Evolutionary conservation across 2,113 vertebrate genomes (phyloP), one percentile per base, ranked within the genome.

Genomic region (Oreochromis spilurus): DNA sequence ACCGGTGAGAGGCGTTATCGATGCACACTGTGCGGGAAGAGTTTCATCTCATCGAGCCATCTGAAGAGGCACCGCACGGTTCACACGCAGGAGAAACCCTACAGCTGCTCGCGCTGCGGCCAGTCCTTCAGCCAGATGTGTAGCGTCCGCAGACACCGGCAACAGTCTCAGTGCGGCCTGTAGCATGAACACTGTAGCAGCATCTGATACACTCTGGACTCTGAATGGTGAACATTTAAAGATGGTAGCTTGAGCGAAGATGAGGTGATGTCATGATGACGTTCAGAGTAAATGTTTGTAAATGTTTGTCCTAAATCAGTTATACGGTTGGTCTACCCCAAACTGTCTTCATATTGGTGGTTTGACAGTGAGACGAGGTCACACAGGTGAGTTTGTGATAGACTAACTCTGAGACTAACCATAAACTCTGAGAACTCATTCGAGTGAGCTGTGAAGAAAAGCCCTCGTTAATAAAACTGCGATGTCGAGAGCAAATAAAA

Each of bases 61-160:
- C 89, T 96, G 36, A 96, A 96, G 90, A 81, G 95, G 75, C 95
- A 96, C 89, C 93, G 93, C 88, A 96, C 93, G 0, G 95, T 96
- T 16, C 95, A 96, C 93, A 96, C 94, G 0, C 93, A 95, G 88
- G 95, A 96, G 83, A 95, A 95, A 26, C 95, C 95, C n/a, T 96
- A 95, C 93, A 93, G 91, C 89, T 96, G 95, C 84, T 84, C 94
- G 0, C 93, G 93, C 67, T 96, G 95, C 1, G 94, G 95, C 77
- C 94, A 96, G 94, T 93, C 93, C 72, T 95, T 96, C 85, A 95
- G 94, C 81, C 94, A 95, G 40, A 94, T 94, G 93, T 95, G 94
- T 34, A 95, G 95, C 40, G 95, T 95, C 2, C 93, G 95, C 6
- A 81, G 95, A 62, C 95, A 95, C 85, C 90, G 95, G 29, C 95